These are phyloP conservation scores for Origma solitaria DNA, from an alignment of 2,113 vertebrate genomes.

Conservation along the genomic window DNA sequence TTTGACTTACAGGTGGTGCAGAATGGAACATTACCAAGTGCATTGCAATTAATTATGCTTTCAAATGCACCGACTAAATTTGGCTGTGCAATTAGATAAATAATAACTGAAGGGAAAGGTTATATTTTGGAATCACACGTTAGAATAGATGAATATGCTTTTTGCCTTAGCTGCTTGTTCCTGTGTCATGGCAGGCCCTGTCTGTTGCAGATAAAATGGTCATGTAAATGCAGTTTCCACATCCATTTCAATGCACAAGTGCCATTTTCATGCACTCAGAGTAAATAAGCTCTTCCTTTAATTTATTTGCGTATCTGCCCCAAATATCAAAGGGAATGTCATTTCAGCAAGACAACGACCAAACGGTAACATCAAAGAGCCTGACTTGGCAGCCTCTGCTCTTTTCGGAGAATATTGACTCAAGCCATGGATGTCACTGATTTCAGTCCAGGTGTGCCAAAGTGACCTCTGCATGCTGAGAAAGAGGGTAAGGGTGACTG, in stretches of 20 bases:
- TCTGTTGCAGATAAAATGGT: background rate
- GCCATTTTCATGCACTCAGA: background rate
- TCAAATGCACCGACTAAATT: conserved; percentile 23
- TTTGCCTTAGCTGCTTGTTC: background rate
- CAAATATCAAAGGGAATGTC: background rate
- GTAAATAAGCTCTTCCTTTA: background rate
- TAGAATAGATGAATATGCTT: background rate
- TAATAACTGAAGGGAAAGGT: conserved; percentile 41
- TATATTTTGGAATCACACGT: conserved; percentile 16
- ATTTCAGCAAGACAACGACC: background rate
- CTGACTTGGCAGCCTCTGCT: background rate
- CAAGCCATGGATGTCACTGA: background rate
- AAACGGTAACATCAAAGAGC: background rate
- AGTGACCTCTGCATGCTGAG: background rate
- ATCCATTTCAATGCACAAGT: background rate
- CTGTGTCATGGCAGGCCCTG: background rate
- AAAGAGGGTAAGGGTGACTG: background rate
- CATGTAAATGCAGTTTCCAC: background rate
- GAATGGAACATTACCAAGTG: conserved; percentile 21
- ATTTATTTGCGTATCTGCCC: background rate
- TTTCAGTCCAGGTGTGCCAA: background rate
- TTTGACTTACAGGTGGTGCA: conserved; percentile 29
- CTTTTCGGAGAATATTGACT: background rate
- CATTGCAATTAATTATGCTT: conserved; percentile 47
- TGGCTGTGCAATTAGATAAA: conserved; percentile 49